Base-by-base conservation (phyloP, 2,113 vertebrate genomes). In the Ammodytes marinus region DNA sequence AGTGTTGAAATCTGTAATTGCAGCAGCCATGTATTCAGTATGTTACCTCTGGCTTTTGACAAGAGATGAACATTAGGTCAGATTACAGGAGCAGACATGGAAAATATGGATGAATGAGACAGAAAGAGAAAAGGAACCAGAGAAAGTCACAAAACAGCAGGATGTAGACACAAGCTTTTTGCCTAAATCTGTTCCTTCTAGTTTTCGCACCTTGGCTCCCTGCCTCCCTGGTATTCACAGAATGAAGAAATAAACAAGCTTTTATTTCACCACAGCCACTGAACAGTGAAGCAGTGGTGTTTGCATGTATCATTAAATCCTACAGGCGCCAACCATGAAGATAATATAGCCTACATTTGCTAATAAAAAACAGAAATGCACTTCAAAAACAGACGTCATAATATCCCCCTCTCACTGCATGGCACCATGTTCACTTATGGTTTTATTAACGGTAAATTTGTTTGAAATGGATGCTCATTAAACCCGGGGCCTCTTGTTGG, bases 221-320 rank as follows among this genome's bases (percentile, higher is more conserved):
- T 40, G 49, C 42, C 83, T 55, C 54, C 35, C 35, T 88, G 74
- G 83, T 87, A 69, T 75, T 89, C 65, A 76, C 80, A 80, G 75
- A 67, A 86, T 82, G 37, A 0, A 70, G 45, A 55, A 47, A 80
- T 60, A 54, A 57, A 60, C 61, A 76, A 55, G 40, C 8, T 69
- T 74, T 85, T 72, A 57, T 70, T 83, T 72, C 8, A 76, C 39
- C 54, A 17, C 66, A 66, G 43, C 78, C 69, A 58, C 77, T 85
- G 60, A 68, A 47, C 17, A 68, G 27, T 27, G 39, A 80, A 79
- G 82, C 83, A 68, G 43, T 55, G 64, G 73, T 74, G 54, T 15
- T 11, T 2, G 6, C 63, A 39, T 42, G 17, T 46, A 40, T 37
- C 27, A 45, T 57, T 40, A 75, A 72, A 69, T 73, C 35, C 37